A percentile compares a stretch with the other conserved stretches of the same genome.
Evolutionary conservation across 1,140 invertebrate species (phyloP).

Genomic region (Diuraphis noxia): DNA sequence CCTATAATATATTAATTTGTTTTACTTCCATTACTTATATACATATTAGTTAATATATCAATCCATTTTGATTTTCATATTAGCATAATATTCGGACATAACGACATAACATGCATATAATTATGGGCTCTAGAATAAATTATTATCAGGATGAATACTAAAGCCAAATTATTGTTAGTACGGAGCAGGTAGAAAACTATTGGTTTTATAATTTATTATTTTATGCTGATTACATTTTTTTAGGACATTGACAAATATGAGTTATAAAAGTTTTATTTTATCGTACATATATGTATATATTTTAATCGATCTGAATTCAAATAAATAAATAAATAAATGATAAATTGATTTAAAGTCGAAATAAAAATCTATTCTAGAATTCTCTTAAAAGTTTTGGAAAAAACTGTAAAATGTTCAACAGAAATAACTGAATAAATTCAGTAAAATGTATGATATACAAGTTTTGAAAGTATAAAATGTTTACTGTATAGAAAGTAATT

Average conservation of each 20-base stretch:
- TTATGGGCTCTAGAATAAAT: background rate
- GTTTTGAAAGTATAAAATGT: background rate
- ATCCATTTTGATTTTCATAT: background rate
- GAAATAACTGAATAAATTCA: background rate
- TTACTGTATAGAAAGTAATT: background rate
- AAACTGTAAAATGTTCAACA: background rate
- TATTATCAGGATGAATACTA: background rate
- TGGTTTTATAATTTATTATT: conserved; percentile 5
- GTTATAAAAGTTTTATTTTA: background rate
- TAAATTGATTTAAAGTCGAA: background rate
- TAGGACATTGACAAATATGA: background rate
- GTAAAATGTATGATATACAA: background rate
- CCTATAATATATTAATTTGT: background rate
- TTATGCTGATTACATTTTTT: background rate
- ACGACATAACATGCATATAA: background rate
- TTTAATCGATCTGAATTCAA: background rate
- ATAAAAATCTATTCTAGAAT: background rate
- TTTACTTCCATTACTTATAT: background rate
- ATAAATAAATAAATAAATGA: background rate
- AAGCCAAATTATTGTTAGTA: background rate
- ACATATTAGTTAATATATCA: background rate
- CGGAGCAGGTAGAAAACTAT: background rate
- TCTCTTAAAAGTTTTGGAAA: background rate
- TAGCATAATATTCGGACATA: background rate
- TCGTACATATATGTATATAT: background rate